phyloP scores from a whole-genome alignment of 2,113 vertebrate genomes.

The Siniperca knerii region DNA sequence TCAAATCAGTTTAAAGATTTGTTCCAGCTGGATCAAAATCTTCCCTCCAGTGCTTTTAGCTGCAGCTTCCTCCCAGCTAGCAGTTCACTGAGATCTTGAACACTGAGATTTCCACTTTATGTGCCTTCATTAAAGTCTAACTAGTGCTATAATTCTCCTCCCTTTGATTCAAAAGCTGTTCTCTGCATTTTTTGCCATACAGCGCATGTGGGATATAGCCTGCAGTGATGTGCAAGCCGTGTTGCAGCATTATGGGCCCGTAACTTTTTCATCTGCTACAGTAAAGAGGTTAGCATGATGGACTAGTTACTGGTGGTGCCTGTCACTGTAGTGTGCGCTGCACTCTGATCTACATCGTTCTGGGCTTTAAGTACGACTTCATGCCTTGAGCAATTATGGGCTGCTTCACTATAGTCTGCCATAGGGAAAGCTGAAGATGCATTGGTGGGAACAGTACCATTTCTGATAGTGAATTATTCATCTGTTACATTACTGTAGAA shows the following conservation, averaged over 20 bases:
- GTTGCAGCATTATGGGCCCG: constrained; percentile 48
- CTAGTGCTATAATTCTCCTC: constrained; percentile 53
- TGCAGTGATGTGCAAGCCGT: constrained; percentile 39
- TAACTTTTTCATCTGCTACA: constrained; percentile 61
- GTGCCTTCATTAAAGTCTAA: constrained; percentile 74
- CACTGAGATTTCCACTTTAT: constrained; percentile 63
- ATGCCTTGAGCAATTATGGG: constrained; percentile 70
- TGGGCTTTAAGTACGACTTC: constrained; percentile 71
- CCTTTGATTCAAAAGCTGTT: constrained; percentile 59
- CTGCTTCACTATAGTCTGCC: constrained; percentile 49
- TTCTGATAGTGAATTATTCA: constrained; percentile 81
- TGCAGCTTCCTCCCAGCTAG: constrained; percentile 31
- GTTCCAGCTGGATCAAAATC: constrained; percentile 46
- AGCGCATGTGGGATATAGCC: constrained; percentile 41
- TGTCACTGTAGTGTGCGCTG: constrained; percentile 77
- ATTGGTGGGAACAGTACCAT: constrained; percentile 60
- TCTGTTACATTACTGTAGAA: constrained; percentile 58
- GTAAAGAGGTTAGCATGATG: constrained; percentile 69
- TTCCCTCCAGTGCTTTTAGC: constrained; percentile 37
- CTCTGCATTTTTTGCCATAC: constrained; percentile 32
- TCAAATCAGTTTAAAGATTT: constrained; percentile 49
- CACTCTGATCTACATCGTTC: constrained; percentile 78
- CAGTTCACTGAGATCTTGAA: constrained; percentile 56
- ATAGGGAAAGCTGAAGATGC: constrained; percentile 52
- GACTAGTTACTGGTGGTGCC: constrained; percentile 68